Conservation (phyloP, 2,113 vertebrate genomes). For the Tor tambroides region DNA sequence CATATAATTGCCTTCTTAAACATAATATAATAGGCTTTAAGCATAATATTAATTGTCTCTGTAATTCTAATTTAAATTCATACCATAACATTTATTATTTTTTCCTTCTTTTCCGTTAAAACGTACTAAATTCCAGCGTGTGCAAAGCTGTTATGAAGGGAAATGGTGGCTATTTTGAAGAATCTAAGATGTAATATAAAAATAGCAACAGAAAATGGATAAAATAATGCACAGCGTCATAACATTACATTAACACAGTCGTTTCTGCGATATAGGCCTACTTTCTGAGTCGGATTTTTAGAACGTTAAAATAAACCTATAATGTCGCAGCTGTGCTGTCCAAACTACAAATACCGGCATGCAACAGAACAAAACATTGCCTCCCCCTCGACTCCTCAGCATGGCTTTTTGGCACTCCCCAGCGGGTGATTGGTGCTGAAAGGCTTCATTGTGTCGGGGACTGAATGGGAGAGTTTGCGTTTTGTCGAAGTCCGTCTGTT, state of each 20-base stretch:
- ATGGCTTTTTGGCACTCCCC: conserved; percentile 60
- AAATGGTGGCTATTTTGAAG: neutral
- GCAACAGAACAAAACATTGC: conserved; percentile 61
- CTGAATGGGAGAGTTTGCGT: conserved; percentile 53
- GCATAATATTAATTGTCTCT: no score
- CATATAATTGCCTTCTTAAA: no score
- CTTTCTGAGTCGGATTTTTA: neutral
- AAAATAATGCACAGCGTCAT: neutral
- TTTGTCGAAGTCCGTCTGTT: conserved; percentile 54
- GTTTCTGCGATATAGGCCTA: neutral
- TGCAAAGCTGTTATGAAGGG: neutral
- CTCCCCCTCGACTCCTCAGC: conserved; percentile 47
- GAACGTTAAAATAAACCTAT: neutral
- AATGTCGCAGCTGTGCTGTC: neutral
- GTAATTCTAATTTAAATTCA: neutral
- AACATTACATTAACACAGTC: neutral
- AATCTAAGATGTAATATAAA: neutral
- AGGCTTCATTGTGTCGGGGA: conserved; percentile 62
- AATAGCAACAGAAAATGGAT: neutral
- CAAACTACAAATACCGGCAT: conserved; percentile 55
- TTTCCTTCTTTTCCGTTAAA: neutral
- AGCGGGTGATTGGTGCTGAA: conserved; percentile 60
- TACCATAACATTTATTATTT: neutral
- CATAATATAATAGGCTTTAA: neutral
- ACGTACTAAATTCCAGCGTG: neutral